Percentiles rank a stretch among this genome's conserved stretches.
Evolutionary conservation across 2,797 vertebrate species (phyloP).

Genomic region (Australoheros facetus): DNA sequence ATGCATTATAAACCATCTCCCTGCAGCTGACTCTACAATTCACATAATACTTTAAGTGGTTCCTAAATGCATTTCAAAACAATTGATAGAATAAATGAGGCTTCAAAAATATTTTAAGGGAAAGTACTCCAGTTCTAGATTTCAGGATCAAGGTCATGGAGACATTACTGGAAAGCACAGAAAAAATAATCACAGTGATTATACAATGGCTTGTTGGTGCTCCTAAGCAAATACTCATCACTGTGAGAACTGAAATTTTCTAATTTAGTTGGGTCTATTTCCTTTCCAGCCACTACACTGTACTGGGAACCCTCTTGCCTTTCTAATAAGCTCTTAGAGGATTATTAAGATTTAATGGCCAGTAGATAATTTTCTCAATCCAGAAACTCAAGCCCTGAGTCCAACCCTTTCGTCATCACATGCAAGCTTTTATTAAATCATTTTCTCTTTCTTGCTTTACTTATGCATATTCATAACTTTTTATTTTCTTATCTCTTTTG

Average conservation of each 20-base stretch:
- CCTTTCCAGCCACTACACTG: background rate
- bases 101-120: conserved; percentile 4
- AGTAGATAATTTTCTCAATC: conserved; percentile 22
- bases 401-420: background rate
- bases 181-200: background rate
- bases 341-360: background rate
- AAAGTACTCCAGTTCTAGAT: background rate
- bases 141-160: background rate
- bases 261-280: background rate
- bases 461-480: background rate
- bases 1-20: conserved; percentile 55
- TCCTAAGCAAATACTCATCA: background rate
- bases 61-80: conserved; percentile 9
- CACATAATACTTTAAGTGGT: conserved; percentile 9
- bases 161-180: background rate
- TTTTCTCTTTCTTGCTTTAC: background rate
- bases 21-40: background rate
- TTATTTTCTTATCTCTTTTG: conserved; percentile 7
- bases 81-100: conserved; percentile 3
- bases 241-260: background rate
- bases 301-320: background rate
- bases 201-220: background rate
- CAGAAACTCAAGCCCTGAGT: conserved; percentile 1
- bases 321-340: background rate
- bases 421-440: conserved; percentile 4